Base-by-base conservation (phyloP, 2,113 vertebrate genomes). In the Centropristis striata region DNA sequence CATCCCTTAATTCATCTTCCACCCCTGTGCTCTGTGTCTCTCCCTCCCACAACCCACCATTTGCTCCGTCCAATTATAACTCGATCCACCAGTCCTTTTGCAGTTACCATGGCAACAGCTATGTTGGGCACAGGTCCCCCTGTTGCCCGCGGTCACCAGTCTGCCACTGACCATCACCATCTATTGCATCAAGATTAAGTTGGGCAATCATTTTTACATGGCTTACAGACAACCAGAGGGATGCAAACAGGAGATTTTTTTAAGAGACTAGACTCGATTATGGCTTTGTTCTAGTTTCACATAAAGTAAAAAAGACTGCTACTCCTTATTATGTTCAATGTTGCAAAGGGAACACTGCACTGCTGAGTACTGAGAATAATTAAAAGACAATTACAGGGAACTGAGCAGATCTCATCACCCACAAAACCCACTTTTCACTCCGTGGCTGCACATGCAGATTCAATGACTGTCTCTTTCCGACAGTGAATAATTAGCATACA, bases 31-130 rank as follows among this genome's bases (percentile, higher is more conserved):
- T 88, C 88, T 8, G 68, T 59, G 82, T 90, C 78, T 85, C 86
- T 93, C 86, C 86, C 90, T 86, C 90, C 89, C 84, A 90, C 92
- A 91, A 63, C 90, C 89, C 78, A 86, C 85, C 87, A 85, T 90
- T 92, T 90, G 81, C 90, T 88, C 80, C 37, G 55, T 89, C 93
- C 91, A 94, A 94, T 93, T 92, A 94, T 91, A 93, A 93, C 92
- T 94, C 76, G 57, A 90, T 91, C 78, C 78, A 80, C 89, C 87
- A 72, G 74, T 86, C 76, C 76, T 86, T 47, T 86, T 84, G 78
- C 87, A 86, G 93, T 94, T 93, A 91, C 93, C 92, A 93, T 90
- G 85, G 93, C 92, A 94, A 94, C 92, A 93, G 86, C 83, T 84
- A 82, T 86, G 88, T 92, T 84, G 88, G 86, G 84, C 83, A 86